Conservation (phyloP, 2,888 invertebrate species). For the Lumbricus terrestris region DNA sequence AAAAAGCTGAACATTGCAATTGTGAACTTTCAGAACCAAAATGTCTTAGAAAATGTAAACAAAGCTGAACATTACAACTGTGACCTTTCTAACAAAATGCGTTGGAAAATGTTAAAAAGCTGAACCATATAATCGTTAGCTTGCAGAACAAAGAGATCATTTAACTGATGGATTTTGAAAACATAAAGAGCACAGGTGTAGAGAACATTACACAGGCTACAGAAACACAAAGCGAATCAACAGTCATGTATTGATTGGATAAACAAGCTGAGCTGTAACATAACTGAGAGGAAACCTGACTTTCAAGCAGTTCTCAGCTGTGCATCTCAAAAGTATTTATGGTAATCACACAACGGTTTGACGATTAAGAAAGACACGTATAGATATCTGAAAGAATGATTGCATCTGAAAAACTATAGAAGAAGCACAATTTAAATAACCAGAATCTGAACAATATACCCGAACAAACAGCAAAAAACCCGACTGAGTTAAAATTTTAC, state of each 20-base stretch:
- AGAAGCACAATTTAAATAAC: no score
- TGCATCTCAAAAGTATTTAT: no score
- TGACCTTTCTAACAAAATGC: no score
- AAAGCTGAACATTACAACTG: no score
- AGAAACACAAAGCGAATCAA: background rate
- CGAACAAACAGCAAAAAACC: no score
- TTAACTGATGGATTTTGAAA: background rate
- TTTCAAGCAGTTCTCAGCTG: no score
- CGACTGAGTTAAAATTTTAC: no score
- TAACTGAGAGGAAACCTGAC: no score
- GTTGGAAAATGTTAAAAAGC: conserved; percentile 34
- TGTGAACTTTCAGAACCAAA: no score
- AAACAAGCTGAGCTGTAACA: no score
- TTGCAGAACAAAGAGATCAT: background rate
- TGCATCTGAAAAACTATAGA: no score
- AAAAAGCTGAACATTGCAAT: background rate
- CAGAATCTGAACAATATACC: no score
- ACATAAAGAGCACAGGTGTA: background rate
- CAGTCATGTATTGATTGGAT: background rate
- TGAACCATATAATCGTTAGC: background rate
- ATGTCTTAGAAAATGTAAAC: conserved; percentile 32
- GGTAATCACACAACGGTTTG: background rate
- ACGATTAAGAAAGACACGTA: background rate
- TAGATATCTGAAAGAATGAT: background rate
- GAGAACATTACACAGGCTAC: background rate